Evolutionary conservation across 2,113 vertebrate genomes (phyloP).

Genomic region (Stictonetta naevosa): DNA sequence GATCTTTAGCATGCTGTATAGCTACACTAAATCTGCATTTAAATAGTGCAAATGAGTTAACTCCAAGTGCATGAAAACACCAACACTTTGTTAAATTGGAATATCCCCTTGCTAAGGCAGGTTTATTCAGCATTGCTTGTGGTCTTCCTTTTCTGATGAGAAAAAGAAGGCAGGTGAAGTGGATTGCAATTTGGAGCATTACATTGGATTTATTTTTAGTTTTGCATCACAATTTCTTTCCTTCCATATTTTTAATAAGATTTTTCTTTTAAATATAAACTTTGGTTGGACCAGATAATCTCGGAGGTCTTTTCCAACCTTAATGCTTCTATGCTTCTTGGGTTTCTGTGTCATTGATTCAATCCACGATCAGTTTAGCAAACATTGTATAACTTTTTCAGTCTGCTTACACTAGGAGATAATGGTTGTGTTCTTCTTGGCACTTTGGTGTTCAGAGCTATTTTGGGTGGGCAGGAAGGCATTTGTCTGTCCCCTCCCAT

Average conservation of each 20-base stretch:
- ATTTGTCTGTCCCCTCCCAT: background rate
- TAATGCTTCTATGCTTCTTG: background rate
- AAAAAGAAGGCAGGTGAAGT: background rate
- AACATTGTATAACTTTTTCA: background rate
- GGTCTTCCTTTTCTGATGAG: background rate
- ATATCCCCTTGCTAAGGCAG: background rate
- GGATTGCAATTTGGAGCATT: background rate
- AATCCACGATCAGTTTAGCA: background rate
- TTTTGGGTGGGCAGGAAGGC: background rate
- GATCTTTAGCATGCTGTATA: background rate
- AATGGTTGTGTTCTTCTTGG: background rate
- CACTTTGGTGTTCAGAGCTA: background rate
- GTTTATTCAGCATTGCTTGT: background rate
- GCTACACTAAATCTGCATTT: background rate
- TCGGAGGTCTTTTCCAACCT: too few relatives aligned
- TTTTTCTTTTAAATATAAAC: background rate
- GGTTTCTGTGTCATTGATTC: background rate
- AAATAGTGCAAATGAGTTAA: background rate
- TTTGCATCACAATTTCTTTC: background rate
- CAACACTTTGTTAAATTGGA: background rate
- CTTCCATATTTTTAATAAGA: background rate
- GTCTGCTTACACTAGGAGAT: background rate
- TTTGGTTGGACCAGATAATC: too few relatives aligned
- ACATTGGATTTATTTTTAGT: background rate
- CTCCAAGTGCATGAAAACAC: background rate